These are phyloP conservation scores for Lutjanus argentimaculatus DNA, from an alignment of 2,797 vertebrate species.

Conservation along the genomic window DNA sequence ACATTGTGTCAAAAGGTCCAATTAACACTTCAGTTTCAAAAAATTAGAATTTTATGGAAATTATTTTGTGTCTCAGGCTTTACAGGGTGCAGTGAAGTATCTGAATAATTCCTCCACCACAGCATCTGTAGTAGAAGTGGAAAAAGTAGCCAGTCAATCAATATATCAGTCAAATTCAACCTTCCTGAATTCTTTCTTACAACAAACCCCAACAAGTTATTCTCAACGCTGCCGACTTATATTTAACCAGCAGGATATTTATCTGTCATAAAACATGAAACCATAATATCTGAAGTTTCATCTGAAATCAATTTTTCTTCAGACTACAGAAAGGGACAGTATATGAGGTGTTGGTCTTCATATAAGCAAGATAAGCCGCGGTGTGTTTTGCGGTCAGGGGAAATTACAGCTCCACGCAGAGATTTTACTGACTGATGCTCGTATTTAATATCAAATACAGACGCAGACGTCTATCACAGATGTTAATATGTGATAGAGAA, in stretches of 20 bases:
- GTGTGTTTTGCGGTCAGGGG: constrained; percentile 40
- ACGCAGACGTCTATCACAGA: constrained; percentile 15
- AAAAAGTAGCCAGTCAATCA: not conserved
- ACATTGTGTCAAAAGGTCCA: too few species aligned
- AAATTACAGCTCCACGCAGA: constrained; percentile 53
- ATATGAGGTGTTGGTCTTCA: constrained; percentile 37
- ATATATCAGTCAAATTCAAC: constrained; percentile 23
- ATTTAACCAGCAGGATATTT: constrained; percentile 50
- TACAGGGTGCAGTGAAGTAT: too few species aligned
- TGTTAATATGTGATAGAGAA: constrained; percentile 44
- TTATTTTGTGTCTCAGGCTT: too few species aligned
- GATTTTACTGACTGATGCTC: constrained; percentile 47
- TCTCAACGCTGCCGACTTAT: constrained; percentile 20
- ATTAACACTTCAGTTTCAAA: too few species aligned
- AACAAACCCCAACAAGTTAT: constrained; percentile 4
- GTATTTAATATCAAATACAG: constrained; percentile 57
- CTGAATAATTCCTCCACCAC: too few species aligned
- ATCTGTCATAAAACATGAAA: constrained; percentile 27
- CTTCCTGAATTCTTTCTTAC: not conserved
- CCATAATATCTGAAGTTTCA: constrained; percentile 26
- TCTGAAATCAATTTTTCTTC: constrained; percentile 31
- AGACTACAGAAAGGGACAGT: not conserved
- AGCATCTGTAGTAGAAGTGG: not conserved
- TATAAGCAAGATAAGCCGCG: constrained; percentile 41
- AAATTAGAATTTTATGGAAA: too few species aligned